A percentile compares a stretch with the other conserved stretches of the same genome.
Evolutionary conservation across 2,797 vertebrate species (phyloP).

Genomic region (Coluber constrictor): DNA sequence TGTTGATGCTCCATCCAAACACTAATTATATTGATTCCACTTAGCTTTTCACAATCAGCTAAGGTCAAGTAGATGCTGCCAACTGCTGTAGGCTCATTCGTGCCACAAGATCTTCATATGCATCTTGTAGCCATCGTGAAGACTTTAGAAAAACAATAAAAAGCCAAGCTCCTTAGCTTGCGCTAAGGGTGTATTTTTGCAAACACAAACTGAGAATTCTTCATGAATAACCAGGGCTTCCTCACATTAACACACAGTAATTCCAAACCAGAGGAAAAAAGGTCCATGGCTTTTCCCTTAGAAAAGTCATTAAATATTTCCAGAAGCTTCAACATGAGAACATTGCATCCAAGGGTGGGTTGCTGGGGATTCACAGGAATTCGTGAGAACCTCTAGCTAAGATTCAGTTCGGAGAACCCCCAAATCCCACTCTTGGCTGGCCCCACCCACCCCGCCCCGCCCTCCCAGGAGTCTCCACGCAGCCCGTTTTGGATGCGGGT

Average conservation of each 20-base stretch:
- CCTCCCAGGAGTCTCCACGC: too few relatives aligned
- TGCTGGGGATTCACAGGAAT: too few relatives aligned
- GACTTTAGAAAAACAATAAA: slow-evolving; percentile 46
- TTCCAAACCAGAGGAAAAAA: slow-evolving; percentile 26
- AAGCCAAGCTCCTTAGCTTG: slow-evolving; percentile 43
- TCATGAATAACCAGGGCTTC: slow-evolving; percentile 47
- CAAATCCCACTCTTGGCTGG: too few relatives aligned
- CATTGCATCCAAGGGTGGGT: too few relatives aligned
- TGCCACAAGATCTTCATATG: neutral
- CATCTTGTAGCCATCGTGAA: slow-evolving; percentile 47
- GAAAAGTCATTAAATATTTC: neutral
- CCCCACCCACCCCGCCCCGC: too few relatives aligned
- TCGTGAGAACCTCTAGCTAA: too few relatives aligned
- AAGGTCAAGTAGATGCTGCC: neutral
- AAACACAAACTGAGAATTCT: slow-evolving; percentile 54
- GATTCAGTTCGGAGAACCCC: too few relatives aligned
- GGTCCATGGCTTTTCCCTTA: neutral
- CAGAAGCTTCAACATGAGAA: slow-evolving; percentile 4
- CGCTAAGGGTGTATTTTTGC: slow-evolving; percentile 54
- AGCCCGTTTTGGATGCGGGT: too few relatives aligned
- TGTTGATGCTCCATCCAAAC: neutral
- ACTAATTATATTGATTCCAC: neutral
- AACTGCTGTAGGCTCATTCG: neutral
- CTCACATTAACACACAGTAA: slow-evolving; percentile 53
- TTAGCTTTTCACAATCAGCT: neutral